Evolutionary conservation across 2,888 invertebrate genomes (phyloP), one percentile per base, ranked within the genome.

Genomic region (Julus scandinavius): DNA sequence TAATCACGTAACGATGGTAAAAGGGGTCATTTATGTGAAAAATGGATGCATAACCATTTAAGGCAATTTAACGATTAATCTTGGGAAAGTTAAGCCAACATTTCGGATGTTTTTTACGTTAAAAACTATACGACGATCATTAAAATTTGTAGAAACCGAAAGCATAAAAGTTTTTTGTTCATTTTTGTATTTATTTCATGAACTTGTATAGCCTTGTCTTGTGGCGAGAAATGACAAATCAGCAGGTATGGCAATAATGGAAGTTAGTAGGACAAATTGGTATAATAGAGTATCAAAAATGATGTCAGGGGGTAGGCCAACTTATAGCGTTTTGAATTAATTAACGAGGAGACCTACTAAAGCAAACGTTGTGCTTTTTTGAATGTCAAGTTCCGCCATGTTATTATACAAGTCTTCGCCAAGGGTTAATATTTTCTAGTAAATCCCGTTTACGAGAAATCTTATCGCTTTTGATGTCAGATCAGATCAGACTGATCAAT

Each of bases 191-290:
- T 63, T 63, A 9, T 13, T 49, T 49, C 49, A 5, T 9, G 20
- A 5, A 4, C 63, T 63, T 63, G 5, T 4, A 63, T 1, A n/a
- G 15, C 1, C 4, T 3, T 63, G 63, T 63, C 63, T 20, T 20
- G n/a, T 20, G 63, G 63, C 63, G 63, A 63, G n/a, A 63, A 63
- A 63, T 63, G 63, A 63, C 63, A 63, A 63, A 63, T 63, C 63
- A 63, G 63, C 63, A 9, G 15, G 20, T 63, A 1, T 17, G 63
- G n/a, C 63, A 63, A 63, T 63, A 63, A 63, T 63, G 63, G 63
- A 63, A 63, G 63, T 63, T 63, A 63, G 63, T 63, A 63, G 63
- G 63, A 63, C 63, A 63, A 20, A n/a, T 63, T 63, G 63, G 63
- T 63, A 63, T 63, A 63, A 63, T 63, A 63, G n/a, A 20, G 9